Evolutionary conservation across 2,797 vertebrate genomes (phyloP), one percentile per base, ranked within the genome.

Genomic region (Austrolebias charrua): DNA sequence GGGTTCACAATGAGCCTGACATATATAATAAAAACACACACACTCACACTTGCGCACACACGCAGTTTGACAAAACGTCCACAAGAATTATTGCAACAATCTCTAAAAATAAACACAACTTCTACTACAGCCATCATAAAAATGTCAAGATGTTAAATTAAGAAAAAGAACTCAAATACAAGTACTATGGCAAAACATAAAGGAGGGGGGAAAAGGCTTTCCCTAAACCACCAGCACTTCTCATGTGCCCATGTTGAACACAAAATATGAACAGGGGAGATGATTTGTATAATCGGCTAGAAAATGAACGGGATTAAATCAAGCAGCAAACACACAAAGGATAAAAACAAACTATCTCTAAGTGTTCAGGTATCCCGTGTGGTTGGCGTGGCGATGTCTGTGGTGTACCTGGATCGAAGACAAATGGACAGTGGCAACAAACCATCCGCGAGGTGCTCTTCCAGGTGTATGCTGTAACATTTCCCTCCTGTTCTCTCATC

Each of bases 41-140:
- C 67, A 73, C 78, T 6, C 31, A 33, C 69, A 24, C 24, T 24
- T 24, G 64, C 78, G 71, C 75, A 70, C 68, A 45, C 67, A 60
- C 67, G 69, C 76, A 73, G 67, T 85, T 84, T 73, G 84, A 87
- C 85, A 85, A 83, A 90, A 92, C 82, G 82, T 76, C 76, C 82
- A 91, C 81, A 60, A 90, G 76, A 91, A 91, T 91, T 91, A 93
- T 90, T 92, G 90, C 92, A 93, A 88, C 88, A 91, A 89, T 91
- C 91, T 92, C 90, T 90, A 92, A 91, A 84, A 85, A 84, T 78
- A 79, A 90, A 90, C 82, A 91, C 83, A 84, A 89, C 55, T 81
- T 83, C 78, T 82, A 90, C 80, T 90, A 87, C 87, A 90, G 81
- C 86, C 88, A 87, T 85, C 81, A 84, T 70, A 79, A 85, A 80